phyloP scores from a whole-genome alignment of 2,888 invertebrate species.

The Apotomis capreana region DNA sequence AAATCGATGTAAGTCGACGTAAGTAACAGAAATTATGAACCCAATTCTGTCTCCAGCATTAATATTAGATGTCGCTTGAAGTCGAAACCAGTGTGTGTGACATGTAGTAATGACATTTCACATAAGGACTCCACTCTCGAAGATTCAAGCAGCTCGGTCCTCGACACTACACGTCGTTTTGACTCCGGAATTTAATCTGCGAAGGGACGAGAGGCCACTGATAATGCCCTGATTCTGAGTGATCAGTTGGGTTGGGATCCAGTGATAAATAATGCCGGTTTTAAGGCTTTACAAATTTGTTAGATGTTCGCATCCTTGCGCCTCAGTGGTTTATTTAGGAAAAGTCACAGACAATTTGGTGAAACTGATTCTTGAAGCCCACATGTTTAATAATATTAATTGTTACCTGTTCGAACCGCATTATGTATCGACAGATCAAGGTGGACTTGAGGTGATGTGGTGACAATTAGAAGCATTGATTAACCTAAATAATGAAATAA shows the following conservation, averaged over 20 bases:
- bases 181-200: slow-evolving; percentile 63
- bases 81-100: slow-evolving; percentile 48
- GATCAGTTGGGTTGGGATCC: slow-evolving; percentile 14
- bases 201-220: slow-evolving; percentile 50
- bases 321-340: neutral
- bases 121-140: slow-evolving; percentile 40
- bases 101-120: slow-evolving; percentile 52
- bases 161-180: slow-evolving; percentile 66
- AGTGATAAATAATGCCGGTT: slow-evolving; percentile 23
- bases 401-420: too few relatives aligned
- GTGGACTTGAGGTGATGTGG: too few relatives aligned
- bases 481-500: too few relatives aligned
- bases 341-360: neutral
- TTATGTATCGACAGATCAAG: too few relatives aligned
- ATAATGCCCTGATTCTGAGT: slow-evolving; percentile 37
- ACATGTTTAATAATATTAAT: too few relatives aligned
- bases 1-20: neutral
- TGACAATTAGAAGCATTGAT: too few relatives aligned
- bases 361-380: too few relatives aligned
- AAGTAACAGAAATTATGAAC: slow-evolving; percentile 4
- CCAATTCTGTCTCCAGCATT: slow-evolving; percentile 17
- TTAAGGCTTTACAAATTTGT: neutral
- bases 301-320: neutral
- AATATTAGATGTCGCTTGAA: slow-evolving; percentile 42
- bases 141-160: slow-evolving; percentile 54